These are phyloP conservation scores for Glomeris marginata DNA, from an alignment of 2,888 invertebrate genomes.

Conservation along the genomic window DNA sequence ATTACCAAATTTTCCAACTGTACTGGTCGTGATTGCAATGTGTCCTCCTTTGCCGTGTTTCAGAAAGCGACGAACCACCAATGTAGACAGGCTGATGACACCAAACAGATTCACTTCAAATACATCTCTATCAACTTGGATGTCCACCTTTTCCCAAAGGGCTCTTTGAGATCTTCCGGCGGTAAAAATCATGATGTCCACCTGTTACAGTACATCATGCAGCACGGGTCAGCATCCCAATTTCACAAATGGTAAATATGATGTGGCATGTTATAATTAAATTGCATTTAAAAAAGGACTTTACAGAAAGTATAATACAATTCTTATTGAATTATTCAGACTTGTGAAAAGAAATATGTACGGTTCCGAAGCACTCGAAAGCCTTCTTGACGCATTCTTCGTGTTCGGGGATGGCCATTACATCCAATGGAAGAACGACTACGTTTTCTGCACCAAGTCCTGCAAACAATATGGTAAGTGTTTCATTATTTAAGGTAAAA, in stretches of 20 bases:
- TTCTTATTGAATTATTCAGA: no score
- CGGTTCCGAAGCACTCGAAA: constrained; percentile 5
- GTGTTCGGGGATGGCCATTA: neutral
- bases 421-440: constrained; percentile 6
- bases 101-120: constrained; percentile 65
- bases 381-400: neutral
- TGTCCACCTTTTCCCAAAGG: constrained; percentile 49
- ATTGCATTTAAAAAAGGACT: neutral
- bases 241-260: constrained; percentile 11
- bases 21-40: constrained; percentile 55
- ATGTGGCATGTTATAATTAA: constrained; percentile 8
- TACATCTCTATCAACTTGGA: constrained; percentile 53
- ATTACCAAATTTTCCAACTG: constrained; percentile 48
- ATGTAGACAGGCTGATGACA: constrained; percentile 46
- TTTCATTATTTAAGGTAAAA: no score
- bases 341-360: no score
- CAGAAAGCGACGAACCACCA: constrained; percentile 49
- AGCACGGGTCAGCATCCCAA: no score
- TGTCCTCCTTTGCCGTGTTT: constrained; percentile 40
- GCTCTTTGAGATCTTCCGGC: constrained; percentile 66
- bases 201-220: constrained; percentile 27
- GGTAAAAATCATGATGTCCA: constrained; percentile 66
- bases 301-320: no score
- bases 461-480: neutral
- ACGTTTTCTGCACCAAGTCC: neutral